A percentile compares a stretch with the other conserved stretches of the same genome.
Evolutionary conservation across 2,888 invertebrate genomes (phyloP).

Genomic region (Venusia cambrica): DNA sequence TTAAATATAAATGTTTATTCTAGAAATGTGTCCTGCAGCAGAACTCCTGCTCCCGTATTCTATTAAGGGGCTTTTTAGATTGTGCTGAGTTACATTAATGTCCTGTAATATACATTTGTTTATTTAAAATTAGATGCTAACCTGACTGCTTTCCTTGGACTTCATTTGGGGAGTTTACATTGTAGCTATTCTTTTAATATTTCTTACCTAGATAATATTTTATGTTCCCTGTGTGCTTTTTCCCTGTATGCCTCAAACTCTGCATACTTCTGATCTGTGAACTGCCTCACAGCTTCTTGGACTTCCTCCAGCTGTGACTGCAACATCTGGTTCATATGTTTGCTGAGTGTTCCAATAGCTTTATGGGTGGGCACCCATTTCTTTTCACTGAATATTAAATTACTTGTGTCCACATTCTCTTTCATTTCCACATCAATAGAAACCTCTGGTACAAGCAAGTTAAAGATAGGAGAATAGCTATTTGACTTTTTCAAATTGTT

Average conservation of each 20-base stretch:
- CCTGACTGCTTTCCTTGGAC: too few relatives aligned
- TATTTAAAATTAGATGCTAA: too few relatives aligned
- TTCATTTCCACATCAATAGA: conserved; percentile 76
- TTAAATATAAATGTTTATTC: too few relatives aligned
- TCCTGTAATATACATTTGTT: too few relatives aligned
- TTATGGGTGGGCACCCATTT: conserved; percentile 74
- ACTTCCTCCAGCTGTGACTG: conserved; percentile 85
- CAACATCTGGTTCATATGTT: conserved; percentile 85
- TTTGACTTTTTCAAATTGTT: conserved; percentile 82
- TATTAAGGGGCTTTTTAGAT: too few relatives aligned
- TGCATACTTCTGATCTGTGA: conserved; percentile 87
- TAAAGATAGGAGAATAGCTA: conserved; percentile 86
- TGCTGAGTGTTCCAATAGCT: conserved; percentile 82
- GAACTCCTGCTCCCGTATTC: too few relatives aligned
- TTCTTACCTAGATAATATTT: conserved; percentile 82
- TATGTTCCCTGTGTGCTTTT: conserved; percentile 86
- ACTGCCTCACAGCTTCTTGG: conserved; percentile 88
- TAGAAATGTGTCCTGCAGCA: too few relatives aligned
- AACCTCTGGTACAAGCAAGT: conserved; percentile 83
- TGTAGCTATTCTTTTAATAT: too few relatives aligned
- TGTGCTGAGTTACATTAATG: too few relatives aligned
- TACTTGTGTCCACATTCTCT: conserved; percentile 70
- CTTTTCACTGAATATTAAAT: conserved; percentile 52
- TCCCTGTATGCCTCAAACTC: conserved; percentile 87
- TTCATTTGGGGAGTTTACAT: too few relatives aligned